Evolutionary conservation across 2,888 invertebrate species (phyloP).

Genomic region (Drosophila lutescens): DNA sequence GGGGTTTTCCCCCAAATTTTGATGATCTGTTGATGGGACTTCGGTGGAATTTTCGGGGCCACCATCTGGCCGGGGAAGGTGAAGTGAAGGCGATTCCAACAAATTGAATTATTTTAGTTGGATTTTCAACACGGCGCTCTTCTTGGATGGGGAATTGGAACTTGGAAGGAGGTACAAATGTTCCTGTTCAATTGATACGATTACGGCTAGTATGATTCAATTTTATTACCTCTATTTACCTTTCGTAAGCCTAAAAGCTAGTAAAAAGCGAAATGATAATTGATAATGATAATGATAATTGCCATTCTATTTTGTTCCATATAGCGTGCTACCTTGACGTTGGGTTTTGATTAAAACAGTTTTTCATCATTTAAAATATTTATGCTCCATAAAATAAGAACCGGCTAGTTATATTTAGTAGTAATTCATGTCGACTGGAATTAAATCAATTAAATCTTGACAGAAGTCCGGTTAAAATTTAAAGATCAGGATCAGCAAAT

Average conservation of each 20-base stretch:
- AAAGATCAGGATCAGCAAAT: conserved; percentile 9
- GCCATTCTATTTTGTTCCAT: too few relatives aligned
- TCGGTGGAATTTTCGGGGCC: conserved; percentile 58
- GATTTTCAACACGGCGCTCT: conserved; percentile 30
- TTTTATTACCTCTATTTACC: too few relatives aligned
- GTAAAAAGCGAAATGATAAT: too few relatives aligned
- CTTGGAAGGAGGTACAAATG: background rate
- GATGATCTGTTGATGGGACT: conserved; percentile 61
- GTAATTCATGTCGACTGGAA: background rate
- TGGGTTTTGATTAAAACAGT: background rate
- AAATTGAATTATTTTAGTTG: conserved; percentile 55
- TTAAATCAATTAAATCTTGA: background rate
- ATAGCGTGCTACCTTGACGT: background rate
- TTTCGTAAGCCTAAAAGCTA: too few relatives aligned
- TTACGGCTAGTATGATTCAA: too few relatives aligned
- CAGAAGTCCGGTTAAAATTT: background rate
- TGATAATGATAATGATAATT: too few relatives aligned
- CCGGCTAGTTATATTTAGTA: background rate
- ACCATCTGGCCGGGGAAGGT: conserved; percentile 42
- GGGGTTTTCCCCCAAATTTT: conserved; percentile 20
- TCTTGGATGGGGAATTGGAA: background rate
- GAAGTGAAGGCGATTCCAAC: conserved; percentile 26
- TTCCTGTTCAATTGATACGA: too few relatives aligned
- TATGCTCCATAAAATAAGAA: background rate
- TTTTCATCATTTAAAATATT: background rate